A percentile compares a stretch with the other conserved stretches of the same genome.
phyloP scores from a whole-genome alignment of 2,797 vertebrate genomes.

The Glyptemys insculpta region DNA sequence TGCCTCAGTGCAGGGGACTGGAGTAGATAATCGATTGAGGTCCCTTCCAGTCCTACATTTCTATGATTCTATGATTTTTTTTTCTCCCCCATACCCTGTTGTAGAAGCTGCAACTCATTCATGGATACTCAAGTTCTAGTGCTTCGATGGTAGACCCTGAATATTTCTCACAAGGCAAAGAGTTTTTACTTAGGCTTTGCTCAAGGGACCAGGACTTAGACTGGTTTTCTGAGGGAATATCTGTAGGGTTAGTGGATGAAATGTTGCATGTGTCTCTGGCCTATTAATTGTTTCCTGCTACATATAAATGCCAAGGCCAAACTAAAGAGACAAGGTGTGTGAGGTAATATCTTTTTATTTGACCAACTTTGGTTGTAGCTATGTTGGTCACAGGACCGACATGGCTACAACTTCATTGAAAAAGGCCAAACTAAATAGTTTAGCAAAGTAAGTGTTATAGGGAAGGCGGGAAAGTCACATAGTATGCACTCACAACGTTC shows the following conservation, averaged over 20 bases:
- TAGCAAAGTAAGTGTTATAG: background rate
- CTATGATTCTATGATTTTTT: background rate
- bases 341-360: background rate
- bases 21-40: background rate
- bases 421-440: background rate
- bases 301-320: background rate
- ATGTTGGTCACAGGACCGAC: too few relatives aligned
- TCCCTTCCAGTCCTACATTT: background rate
- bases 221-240: background rate
- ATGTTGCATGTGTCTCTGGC: background rate
- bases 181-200: background rate
- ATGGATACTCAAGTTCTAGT: background rate
- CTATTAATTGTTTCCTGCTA: background rate
- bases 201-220: rapidly evolving
- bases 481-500: background rate
- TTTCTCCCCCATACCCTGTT: background rate
- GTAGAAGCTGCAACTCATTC: background rate
- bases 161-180: background rate
- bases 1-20: background rate
- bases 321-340: background rate
- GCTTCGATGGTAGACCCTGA: background rate
- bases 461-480: background rate
- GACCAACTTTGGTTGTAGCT: background rate
- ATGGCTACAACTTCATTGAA: background rate
- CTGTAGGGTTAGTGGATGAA: background rate